A percentile compares a stretch with the other conserved stretches of the same genome.
Evolutionary conservation across 2,797 vertebrate species (phyloP).

Genomic region (Australoheros facetus): DNA sequence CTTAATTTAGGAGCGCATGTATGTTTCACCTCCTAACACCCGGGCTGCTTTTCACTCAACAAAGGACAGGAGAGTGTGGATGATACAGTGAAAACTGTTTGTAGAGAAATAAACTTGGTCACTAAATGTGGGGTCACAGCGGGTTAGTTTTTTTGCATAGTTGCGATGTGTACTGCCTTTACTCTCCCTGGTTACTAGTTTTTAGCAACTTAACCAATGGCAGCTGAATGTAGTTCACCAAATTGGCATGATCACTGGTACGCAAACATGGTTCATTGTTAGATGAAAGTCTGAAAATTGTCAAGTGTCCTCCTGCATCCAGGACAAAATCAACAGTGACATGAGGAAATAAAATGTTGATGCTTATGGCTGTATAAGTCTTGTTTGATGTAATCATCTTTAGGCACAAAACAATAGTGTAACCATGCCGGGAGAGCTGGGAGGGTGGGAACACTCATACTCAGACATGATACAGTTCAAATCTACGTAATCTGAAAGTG

Average conservation of each 20-base stretch:
- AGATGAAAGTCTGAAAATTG: no score
- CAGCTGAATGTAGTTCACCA: neutral
- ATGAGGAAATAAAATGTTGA: no score
- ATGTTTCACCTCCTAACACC: slow-evolving; percentile 23
- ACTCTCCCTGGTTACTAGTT: slow-evolving; percentile 1
- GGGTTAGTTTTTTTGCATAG: neutral
- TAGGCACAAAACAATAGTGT: neutral
- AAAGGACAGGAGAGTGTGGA: slow-evolving; percentile 2
- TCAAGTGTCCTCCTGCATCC: no score
- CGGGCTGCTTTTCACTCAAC: neutral
- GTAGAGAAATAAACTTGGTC: slow-evolving; percentile 15
- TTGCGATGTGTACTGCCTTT: slow-evolving; percentile 13
- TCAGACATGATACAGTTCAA: neutral
- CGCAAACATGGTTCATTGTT: neutral
- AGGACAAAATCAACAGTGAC: no score
- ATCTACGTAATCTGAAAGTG: neutral
- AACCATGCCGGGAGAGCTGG: neutral
- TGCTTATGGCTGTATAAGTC: no score
- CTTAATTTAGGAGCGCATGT: slow-evolving; percentile 30
- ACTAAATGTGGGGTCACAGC: neutral
- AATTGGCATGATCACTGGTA: neutral
- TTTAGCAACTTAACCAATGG: neutral
- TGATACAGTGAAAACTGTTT: slow-evolving; percentile 23
- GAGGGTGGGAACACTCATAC: neutral
- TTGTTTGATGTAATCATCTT: neutral